These are phyloP conservation scores for Turdus rufiventris DNA, from an alignment of 2,113 vertebrate species.

Conservation along the genomic window DNA sequence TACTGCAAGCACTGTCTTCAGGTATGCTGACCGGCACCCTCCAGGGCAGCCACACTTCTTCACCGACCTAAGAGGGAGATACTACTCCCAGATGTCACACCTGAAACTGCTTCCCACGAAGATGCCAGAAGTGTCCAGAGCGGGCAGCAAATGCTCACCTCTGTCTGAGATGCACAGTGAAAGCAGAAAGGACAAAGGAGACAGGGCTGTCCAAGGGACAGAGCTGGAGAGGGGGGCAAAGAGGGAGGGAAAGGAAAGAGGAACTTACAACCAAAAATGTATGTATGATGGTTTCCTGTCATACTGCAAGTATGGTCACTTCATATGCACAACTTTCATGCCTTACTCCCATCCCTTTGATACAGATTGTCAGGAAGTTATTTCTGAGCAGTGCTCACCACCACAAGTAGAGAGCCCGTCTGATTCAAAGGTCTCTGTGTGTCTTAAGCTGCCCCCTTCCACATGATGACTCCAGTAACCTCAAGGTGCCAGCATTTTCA, in stretches of 20 bases:
- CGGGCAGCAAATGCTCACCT: not conserved
- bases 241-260: not conserved
- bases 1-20: not conserved
- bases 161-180: not conserved
- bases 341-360: not conserved
- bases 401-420: not conserved
- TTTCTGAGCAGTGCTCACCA: not conserved
- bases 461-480: not conserved
- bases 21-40: not conserved
- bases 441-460: not conserved
- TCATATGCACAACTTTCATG: accelerated
- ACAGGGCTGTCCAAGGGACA: not conserved
- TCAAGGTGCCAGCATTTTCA: not conserved
- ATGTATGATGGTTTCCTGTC: not conserved
- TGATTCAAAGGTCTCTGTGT: not conserved
- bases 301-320: not conserved
- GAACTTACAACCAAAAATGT: not conserved
- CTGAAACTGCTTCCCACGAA: not conserved
- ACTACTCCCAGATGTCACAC: not conserved
- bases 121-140: not conserved
- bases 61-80: not conserved
- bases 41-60: not conserved
- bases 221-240: not conserved
- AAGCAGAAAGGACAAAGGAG: not conserved
- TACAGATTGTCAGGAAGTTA: not conserved